Conservation (phyloP, 2,888 invertebrate species). For the Oscheius onirici region DNA sequence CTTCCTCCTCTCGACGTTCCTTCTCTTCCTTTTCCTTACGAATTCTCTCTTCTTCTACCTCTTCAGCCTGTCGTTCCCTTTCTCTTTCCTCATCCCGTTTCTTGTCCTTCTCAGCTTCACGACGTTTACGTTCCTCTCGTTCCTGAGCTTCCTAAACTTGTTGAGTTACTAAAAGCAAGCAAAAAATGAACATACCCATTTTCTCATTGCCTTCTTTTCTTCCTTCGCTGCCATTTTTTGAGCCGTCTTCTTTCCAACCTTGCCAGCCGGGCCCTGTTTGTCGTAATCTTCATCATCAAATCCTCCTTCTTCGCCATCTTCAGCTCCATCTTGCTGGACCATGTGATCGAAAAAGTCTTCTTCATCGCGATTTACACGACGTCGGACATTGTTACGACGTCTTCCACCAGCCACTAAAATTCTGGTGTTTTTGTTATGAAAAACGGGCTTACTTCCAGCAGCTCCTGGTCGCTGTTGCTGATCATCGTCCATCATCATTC, state of each 20-base stretch:
- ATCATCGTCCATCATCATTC: conserved; percentile 54
- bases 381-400: conserved; percentile 42
- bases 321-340: conserved; percentile 36
- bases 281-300: conserved; percentile 25
- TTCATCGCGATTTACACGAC: conserved; percentile 52
- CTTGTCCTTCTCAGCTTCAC: conserved; percentile 62
- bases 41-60: conserved; percentile 55
- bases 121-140: conserved; percentile 66
- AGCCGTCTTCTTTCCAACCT: conserved; percentile 70
- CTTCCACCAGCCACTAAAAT: conserved; percentile 36
- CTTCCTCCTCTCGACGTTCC: conserved; percentile 67
- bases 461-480: conserved; percentile 39
- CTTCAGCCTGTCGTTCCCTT: conserved; percentile 53
- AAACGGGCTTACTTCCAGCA: conserved; percentile 41
- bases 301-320: conserved; percentile 31
- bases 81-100: conserved; percentile 60
- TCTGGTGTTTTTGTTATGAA: not conserved
- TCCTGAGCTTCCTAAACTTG: conserved; percentile 60
- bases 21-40: conserved; percentile 64
- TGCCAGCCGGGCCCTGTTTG: conserved; percentile 39
- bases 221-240: conserved; percentile 70
- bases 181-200: conserved; percentile 50
- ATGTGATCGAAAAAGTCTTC: conserved; percentile 51
- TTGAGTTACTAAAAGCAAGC: not conserved
- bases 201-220: conserved; percentile 64